Conservation (phyloP, 2,797 vertebrate species). For the Cygnus olor region DNA sequence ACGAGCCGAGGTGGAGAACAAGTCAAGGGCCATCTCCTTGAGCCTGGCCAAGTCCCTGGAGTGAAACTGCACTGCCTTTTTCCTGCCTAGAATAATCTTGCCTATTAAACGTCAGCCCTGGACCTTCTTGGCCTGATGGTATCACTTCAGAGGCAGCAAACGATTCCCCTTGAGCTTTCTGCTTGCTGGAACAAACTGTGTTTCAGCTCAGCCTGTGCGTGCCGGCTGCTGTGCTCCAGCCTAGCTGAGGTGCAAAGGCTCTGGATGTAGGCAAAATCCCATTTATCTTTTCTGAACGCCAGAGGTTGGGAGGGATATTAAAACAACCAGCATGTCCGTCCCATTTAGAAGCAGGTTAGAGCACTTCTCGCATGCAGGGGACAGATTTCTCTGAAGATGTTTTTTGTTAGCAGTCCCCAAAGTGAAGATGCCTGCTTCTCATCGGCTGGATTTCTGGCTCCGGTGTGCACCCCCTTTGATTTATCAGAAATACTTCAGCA, state of each 20-base stretch:
- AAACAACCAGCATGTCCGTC: background rate
- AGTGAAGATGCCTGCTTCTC: background rate
- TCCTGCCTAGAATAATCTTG: background rate
- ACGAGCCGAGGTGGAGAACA: background rate
- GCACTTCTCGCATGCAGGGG: background rate
- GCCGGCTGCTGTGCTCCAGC: background rate
- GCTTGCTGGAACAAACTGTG: background rate
- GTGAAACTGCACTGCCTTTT: background rate
- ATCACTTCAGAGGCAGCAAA: background rate
- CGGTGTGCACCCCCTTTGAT: background rate
- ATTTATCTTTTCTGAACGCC: background rate
- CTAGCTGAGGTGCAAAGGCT: fast-evolving
- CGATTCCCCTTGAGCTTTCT: background rate
- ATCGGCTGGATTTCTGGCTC: background rate
- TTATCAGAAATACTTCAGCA: background rate
- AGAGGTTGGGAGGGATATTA: background rate
- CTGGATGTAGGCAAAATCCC: background rate
- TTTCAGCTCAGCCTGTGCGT: background rate
- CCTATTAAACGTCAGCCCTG: background rate
- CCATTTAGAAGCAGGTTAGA: background rate
- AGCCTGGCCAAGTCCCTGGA: background rate
- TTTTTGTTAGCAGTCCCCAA: background rate
- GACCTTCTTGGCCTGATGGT: background rate
- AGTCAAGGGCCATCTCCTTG: background rate
- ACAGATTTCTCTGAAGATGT: background rate